Percentiles rank a stretch among this genome's conserved stretches.
Evolutionary conservation across 2,797 vertebrate species (phyloP).

Genomic region (Lepus townsendii): DNA sequence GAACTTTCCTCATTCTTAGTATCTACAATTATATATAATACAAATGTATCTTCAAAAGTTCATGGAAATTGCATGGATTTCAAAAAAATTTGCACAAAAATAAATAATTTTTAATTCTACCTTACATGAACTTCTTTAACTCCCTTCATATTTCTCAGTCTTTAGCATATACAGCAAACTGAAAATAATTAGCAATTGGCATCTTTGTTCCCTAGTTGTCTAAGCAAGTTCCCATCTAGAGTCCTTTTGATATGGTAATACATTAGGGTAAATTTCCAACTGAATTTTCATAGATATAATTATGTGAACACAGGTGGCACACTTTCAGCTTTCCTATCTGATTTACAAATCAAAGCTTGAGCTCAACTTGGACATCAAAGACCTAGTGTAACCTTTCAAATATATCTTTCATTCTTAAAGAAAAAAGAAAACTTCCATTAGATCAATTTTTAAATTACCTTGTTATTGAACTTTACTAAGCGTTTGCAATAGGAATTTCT

Average conservation of each 20-base stretch:
- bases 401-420: slow-evolving; percentile 65
- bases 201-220: slow-evolving; percentile 56
- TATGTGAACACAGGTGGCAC: slow-evolving; percentile 68
- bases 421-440: slow-evolving; percentile 54
- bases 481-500: neutral
- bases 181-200: slow-evolving; percentile 53
- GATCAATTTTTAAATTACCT: slow-evolving; percentile 72
- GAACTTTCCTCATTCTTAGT: neutral
- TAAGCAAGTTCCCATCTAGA: slow-evolving; percentile 3
- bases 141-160: neutral
- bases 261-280: slow-evolving; percentile 66
- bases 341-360: slow-evolving; percentile 80
- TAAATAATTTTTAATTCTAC: no score
- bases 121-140: no score
- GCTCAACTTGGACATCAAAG: slow-evolving; percentile 75
- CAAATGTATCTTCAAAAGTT: no score
- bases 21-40: neutral
- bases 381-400: slow-evolving; percentile 72
- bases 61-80: no score
- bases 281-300: slow-evolving; percentile 78
- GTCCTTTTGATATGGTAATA: slow-evolving; percentile 82
- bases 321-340: slow-evolving; percentile 72
- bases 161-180: slow-evolving; percentile 9
- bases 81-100: no score
- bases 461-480: slow-evolving; percentile 17